A percentile compares a stretch with the other conserved stretches of the same genome.
These are phyloP conservation scores for Mixornis gularis DNA, from an alignment of 2,113 vertebrate genomes.

Conservation along the genomic window DNA sequence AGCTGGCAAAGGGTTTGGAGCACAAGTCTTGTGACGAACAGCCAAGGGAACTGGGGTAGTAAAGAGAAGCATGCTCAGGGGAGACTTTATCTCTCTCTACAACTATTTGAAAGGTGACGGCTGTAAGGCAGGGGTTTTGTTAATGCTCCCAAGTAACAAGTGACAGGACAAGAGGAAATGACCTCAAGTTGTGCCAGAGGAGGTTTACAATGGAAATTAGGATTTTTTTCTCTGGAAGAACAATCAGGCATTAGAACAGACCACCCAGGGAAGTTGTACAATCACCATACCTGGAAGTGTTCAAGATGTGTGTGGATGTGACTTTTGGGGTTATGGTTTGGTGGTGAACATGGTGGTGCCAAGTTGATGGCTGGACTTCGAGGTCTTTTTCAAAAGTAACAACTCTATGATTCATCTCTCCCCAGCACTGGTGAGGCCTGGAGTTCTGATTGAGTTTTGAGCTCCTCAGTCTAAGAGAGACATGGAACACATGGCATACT, in stretches of 20 bases:
- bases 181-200: not conserved
- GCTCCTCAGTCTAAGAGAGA: not conserved
- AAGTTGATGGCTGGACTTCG: rapidly evolving
- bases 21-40: not conserved
- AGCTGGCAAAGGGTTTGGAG: not conserved
- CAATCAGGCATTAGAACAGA: not conserved
- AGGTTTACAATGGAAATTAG: not conserved
- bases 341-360: not conserved
- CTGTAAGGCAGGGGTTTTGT: not conserved
- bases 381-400: not conserved
- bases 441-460: not conserved
- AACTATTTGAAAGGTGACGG: not conserved
- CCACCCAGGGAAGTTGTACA: not conserved
- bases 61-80: not conserved
- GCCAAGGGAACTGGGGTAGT: not conserved
- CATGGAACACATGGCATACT: no score
- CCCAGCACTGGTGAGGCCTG: not conserved
- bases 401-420: not conserved
- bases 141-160: not conserved
- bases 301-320: not conserved
- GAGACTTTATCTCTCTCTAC: not conserved
- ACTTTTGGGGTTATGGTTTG: not conserved
- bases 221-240: not conserved
- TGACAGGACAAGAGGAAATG: not conserved
- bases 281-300: not conserved